Evolutionary conservation across 1,140 invertebrate species (phyloP).

Genomic region (Thaumatotibia leucotreta): DNA sequence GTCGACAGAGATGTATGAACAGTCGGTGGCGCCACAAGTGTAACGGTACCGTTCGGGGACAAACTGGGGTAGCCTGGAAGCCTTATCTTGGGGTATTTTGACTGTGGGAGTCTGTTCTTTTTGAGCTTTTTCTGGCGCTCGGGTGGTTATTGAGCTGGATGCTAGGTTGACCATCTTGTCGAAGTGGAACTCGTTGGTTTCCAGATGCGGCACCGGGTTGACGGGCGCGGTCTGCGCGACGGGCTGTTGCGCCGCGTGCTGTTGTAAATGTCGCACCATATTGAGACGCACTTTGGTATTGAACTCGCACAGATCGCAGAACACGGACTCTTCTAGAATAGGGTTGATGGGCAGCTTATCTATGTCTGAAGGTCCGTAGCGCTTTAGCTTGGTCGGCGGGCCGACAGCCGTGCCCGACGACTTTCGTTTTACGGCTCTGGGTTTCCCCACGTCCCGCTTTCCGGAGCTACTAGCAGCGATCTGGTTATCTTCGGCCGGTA

Average conservation of each 20-base stretch:
- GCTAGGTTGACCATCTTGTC: slow-evolving; percentile 91
- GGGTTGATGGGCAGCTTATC: slow-evolving; percentile 79
- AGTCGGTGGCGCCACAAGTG: slow-evolving; percentile 82
- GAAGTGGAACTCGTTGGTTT: slow-evolving; percentile 87
- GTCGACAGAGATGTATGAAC: slow-evolving; percentile 84
- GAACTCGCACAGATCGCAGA: slow-evolving; percentile 82
- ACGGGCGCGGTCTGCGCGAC: slow-evolving; percentile 81
- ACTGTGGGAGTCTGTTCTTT: slow-evolving; percentile 17
- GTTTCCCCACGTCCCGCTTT: background rate
- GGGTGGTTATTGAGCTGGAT: slow-evolving; percentile 80
- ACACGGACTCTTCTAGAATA: slow-evolving; percentile 80
- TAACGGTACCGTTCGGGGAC: slow-evolving; percentile 81
- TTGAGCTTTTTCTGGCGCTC: slow-evolving; percentile 36
- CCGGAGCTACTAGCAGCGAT: background rate
- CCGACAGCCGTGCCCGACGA: slow-evolving; percentile 15
- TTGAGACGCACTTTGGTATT: slow-evolving; percentile 86
- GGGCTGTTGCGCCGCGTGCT: slow-evolving; percentile 79
- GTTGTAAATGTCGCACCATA: slow-evolving; percentile 83
- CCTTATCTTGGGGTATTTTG: slow-evolving; percentile 33
- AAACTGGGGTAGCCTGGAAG: slow-evolving; percentile 77
- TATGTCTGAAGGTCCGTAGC: slow-evolving; percentile 78
- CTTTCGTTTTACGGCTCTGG: slow-evolving; percentile 25
- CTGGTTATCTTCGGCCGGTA: background rate
- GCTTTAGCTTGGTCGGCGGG: slow-evolving; percentile 27
- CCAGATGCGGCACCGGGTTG: slow-evolving; percentile 88